Base-by-base conservation (phyloP, 2,888 invertebrate genomes). In the Lasius fuliginosus region DNA sequence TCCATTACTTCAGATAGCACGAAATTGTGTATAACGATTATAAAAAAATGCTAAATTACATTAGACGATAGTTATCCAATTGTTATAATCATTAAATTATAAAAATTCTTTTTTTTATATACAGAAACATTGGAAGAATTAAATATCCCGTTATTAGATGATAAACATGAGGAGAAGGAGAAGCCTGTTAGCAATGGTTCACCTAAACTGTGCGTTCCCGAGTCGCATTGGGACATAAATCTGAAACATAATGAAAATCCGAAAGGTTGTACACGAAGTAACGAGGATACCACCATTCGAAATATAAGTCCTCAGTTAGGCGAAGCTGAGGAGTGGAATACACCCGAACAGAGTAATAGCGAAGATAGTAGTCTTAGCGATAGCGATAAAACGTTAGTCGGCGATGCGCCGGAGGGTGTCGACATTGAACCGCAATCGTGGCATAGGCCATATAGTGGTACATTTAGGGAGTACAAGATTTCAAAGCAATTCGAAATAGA, bases 361-460 rank as follows among this genome's bases (percentile, higher is more conserved):
- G 97, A 97, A 93, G 97, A 97, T 92, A 97, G 97, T 92, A 97
- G 97, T 93, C 95, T 97, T 56, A 97, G 97, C 87, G 97, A 97
- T 92, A 97, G 97, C 90, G 97, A 97, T 94, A 95, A 96, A 89
- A 96, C 97, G 1, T 94, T 97, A 82, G 96, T 96, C 33, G 96
- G 96, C 15, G 96, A 96, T 90, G 95, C 95, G 1, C 96, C 96
- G 56, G 96, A 96, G 92, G 95, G 95, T 49, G 92, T 93, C 40
- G 93, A 93, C 68, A 89, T 92, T 84, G 88, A 81, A 71, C 40
- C 71, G 15, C 76, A 69, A 58, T 58, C 76, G 27, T 81, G 46
- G 58, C 56, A 42, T n/a, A 58, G 23, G 33, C 42, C 30, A 36
- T 36, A 36, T 36, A 36, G 36, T 36, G 4, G 36, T 36, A 36